Evolutionary conservation across 2,888 invertebrate species (phyloP).

Genomic region (Cryptus armator): DNA sequence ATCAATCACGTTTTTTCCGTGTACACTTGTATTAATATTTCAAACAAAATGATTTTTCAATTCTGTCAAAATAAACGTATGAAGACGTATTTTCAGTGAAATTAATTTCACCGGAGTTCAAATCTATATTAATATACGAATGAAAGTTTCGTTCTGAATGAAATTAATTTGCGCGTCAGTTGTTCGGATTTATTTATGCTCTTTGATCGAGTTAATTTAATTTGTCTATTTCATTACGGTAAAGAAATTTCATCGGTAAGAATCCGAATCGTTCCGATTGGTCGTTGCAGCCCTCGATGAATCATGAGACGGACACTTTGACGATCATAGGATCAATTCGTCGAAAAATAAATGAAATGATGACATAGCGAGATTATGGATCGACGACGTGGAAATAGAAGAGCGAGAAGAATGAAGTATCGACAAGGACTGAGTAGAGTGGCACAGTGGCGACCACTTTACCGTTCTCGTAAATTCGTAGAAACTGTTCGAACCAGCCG

Average conservation of each 20-base stretch:
- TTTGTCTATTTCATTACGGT: neutral
- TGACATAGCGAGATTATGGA: constrained; percentile 49
- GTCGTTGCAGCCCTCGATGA: neutral
- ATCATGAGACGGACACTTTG: neutral
- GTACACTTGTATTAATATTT: too few relatives aligned
- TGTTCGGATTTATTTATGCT: neutral
- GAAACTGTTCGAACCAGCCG: constrained; percentile 16
- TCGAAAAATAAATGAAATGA: constrained; percentile 33
- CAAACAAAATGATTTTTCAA: neutral
- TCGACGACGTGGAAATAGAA: constrained; percentile 10
- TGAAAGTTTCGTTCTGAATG: neutral
- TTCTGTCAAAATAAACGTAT: neutral
- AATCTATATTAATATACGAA: neutral
- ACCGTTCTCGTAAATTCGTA: constrained; percentile 50
- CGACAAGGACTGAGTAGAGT: constrained; percentile 64
- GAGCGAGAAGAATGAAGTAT: constrained; percentile 39
- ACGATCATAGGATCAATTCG: constrained; percentile 33
- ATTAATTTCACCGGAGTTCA: too few relatives aligned
- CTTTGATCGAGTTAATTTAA: neutral
- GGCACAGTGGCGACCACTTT: neutral
- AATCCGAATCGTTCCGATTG: neutral
- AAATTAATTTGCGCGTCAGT: neutral
- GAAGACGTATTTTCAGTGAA: neutral
- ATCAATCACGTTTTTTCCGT: too few relatives aligned
- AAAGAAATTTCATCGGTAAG: neutral